Percentiles rank a stretch among this genome's conserved stretches.
Evolutionary conservation across 2,888 invertebrate genomes (phyloP).

Genomic region (Drosophila histrio): DNA sequence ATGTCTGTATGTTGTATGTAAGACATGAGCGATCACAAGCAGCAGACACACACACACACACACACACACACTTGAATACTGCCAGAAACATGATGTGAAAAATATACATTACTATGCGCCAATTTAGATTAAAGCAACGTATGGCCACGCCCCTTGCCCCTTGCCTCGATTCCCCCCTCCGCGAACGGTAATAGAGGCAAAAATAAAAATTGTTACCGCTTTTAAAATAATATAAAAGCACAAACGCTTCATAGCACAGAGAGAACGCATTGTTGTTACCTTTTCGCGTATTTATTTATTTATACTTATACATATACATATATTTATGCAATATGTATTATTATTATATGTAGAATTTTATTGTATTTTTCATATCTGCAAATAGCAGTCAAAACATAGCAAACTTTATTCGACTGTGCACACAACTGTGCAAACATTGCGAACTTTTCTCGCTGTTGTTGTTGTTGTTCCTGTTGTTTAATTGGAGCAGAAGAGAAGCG

Average conservation of each 20-base stretch:
- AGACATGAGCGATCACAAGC: slow-evolving; percentile 62
- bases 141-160: slow-evolving; percentile 70
- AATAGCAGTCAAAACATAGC: slow-evolving; percentile 48
- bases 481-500: neutral
- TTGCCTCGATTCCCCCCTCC: no score
- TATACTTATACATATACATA: slow-evolving; percentile 12
- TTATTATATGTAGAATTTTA: slow-evolving; percentile 34
- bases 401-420: slow-evolving; percentile 37
- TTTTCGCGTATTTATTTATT: slow-evolving; percentile 35
- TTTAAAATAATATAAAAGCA: slow-evolving; percentile 59
- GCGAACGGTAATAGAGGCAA: slow-evolving; percentile 31
- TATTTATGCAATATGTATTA: slow-evolving; percentile 64
- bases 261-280: slow-evolving; percentile 60
- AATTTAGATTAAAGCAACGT: slow-evolving; percentile 78
- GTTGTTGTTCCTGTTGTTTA: neutral
- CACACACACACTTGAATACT: slow-evolving; percentile 29
- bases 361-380: slow-evolving; percentile 24
- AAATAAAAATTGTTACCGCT: slow-evolving; percentile 31
- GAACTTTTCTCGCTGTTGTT: neutral
- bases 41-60: slow-evolving; percentile 22
- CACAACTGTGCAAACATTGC: slow-evolving; percentile 74
- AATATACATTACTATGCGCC: slow-evolving; percentile 73
- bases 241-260: slow-evolving; percentile 48
- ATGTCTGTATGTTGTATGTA: slow-evolving; percentile 52
- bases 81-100: slow-evolving; percentile 36